Evolutionary conservation across 2,797 vertebrate genomes (phyloP).

Genomic region (Anisognathus igniventris): DNA sequence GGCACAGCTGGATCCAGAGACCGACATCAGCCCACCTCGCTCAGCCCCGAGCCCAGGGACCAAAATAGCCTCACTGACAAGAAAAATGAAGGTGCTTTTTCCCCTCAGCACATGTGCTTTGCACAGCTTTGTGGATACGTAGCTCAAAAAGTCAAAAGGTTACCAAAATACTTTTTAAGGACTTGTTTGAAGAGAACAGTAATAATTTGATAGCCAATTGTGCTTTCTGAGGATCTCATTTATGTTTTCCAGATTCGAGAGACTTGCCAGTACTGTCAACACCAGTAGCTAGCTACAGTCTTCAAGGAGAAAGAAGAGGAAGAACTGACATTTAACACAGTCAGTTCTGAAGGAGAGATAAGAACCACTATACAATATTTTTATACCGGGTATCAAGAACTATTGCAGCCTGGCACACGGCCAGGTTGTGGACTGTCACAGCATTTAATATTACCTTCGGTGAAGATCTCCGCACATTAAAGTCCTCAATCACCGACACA

Average conservation of each 20-base stretch:
- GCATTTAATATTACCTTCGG: background rate
- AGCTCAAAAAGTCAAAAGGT: background rate
- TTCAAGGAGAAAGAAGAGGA: background rate
- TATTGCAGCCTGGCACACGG: accelerated
- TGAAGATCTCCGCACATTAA: accelerated
- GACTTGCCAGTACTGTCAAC: background rate
- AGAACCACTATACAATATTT: background rate
- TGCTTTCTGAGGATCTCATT: background rate
- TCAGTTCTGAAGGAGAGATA: background rate
- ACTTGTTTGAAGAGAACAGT: background rate
- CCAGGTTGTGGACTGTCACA: background rate
- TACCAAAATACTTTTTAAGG: background rate
- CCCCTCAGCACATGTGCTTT: background rate
- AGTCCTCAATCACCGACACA: accelerated
- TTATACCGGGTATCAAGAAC: background rate
- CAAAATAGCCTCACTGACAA: background rate
- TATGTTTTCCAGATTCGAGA: background rate
- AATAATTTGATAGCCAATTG: background rate
- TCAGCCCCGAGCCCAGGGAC: background rate
- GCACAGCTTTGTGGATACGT: accelerated
- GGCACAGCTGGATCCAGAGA: background rate
- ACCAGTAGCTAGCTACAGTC: background rate
- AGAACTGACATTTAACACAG: background rate
- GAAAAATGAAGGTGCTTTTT: background rate
- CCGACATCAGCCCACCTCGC: background rate